A percentile compares a stretch with the other conserved stretches of the same genome.
phyloP scores from a whole-genome alignment of 2,797 vertebrate genomes.

The Streptopelia turtur region DNA sequence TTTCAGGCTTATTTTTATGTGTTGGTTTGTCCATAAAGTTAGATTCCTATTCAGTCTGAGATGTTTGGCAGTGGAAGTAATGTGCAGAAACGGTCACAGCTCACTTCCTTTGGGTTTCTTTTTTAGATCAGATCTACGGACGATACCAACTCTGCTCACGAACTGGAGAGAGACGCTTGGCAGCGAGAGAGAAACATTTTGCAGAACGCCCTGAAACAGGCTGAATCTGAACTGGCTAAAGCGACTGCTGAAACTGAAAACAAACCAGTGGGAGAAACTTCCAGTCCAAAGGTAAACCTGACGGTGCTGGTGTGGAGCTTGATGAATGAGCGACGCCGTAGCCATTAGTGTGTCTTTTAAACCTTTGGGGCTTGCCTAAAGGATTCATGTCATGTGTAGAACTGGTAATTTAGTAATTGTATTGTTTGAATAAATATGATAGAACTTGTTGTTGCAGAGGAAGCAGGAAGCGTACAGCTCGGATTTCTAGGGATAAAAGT shows the following conservation, averaged over 20 bases:
- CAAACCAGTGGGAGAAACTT: constrained; percentile 73
- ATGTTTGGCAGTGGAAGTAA: neutral
- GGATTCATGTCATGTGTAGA: neutral
- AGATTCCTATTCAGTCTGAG: neutral
- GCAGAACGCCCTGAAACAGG: constrained; percentile 60
- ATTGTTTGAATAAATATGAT: neutral
- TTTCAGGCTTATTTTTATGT: neutral
- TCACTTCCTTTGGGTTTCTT: neutral
- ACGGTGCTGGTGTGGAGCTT: neutral
- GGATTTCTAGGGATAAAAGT: neutral
- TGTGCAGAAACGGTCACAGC: neutral
- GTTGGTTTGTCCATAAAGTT: neutral
- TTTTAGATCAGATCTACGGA: constrained; percentile 13
- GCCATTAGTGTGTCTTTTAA: accelerated
- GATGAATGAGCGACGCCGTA: accelerated
- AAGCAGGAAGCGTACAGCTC: neutral
- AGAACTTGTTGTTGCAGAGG: neutral
- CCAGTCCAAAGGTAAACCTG: constrained; percentile 80
- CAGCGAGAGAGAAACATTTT: constrained; percentile 65
- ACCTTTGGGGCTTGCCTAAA: neutral
- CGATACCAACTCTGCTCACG: constrained; percentile 31
- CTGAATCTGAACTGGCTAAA: constrained; percentile 77
- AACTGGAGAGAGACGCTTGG: constrained; percentile 69
- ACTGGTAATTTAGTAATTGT: neutral
- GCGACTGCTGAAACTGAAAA: constrained; percentile 76